Evolutionary conservation across 2,888 invertebrate species (phyloP), one percentile per base, ranked within the genome.

Genomic region (Limnephilus marmoratus): DNA sequence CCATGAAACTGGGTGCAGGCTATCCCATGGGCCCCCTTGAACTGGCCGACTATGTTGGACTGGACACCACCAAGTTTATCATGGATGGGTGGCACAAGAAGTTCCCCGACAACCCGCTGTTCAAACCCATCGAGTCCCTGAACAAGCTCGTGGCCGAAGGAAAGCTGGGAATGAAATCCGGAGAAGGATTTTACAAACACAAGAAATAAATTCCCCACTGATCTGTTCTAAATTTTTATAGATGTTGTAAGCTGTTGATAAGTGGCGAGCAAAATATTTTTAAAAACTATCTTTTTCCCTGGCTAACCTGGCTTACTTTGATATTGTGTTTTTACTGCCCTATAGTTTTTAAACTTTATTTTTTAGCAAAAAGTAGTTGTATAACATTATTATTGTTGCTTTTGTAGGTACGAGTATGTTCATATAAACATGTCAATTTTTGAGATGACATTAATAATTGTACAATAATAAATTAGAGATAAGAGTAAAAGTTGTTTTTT

Each of bases 11-110:
- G 1, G 99, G 99, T 11, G 98, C 98, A 24, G 98, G 98, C 0
- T 97, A 98, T 95, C 98, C 98, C 9, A 98, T 99, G 98, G 99
- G 99, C 5, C 99, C 99, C 0, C 96, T 99, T 93, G 98, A 98
- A 95, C 95, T 99, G 90, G 95, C 97, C 1, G 99, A 99, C 95
- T 98, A 98, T 95, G 98, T 98, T 0, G 98, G 98, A 0, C 95
- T 98, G 24, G 99, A 99, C 95, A 98, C 98, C 9, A 97, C 97
- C 92, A 96, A 97, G 94, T 97, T 97, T 94, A 98, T 98, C 94
- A 94, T 98, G n/a, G 97, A 97, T 94, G 98, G 98, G 18, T 98
- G 98, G 98, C 96, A 97, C 94, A 96, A 98, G 94, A 97, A 97
- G 94, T 97, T 96, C 94, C 98, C 98, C 0, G 97, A 97, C 45